These are phyloP conservation scores for Anas bahamensis DNA, from an alignment of 2,797 vertebrate genomes.

Conservation along the genomic window DNA sequence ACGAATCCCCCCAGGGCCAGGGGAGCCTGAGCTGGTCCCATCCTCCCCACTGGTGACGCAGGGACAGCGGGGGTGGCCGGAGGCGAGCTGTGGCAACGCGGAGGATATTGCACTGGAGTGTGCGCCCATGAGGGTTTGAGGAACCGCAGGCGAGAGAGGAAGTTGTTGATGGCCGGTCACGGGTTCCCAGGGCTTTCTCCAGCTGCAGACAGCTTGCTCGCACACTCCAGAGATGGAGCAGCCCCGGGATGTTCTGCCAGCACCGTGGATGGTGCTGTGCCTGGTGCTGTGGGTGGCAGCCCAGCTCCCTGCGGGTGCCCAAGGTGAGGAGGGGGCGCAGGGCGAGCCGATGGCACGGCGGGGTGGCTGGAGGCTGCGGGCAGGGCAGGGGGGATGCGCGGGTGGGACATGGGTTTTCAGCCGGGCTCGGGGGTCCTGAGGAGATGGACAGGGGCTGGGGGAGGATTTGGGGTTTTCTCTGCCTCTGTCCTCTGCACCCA, in stretches of 20 bases:
- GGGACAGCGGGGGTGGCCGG: background rate
- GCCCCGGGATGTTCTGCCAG: rapidly evolving
- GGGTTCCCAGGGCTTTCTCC: background rate
- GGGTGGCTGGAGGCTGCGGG: background rate
- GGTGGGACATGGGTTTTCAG: background rate
- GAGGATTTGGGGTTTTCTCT: background rate
- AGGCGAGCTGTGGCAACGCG: rapidly evolving
- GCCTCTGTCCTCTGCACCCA: rapidly evolving
- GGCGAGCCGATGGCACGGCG: rapidly evolving
- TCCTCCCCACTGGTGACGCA: background rate
- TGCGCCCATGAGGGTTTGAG: background rate
- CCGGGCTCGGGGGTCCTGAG: rapidly evolving
- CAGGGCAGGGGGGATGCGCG: background rate
- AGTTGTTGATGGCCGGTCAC: background rate
- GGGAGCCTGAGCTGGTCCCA: background rate
- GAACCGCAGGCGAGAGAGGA: background rate
- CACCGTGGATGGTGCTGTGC: background rate
- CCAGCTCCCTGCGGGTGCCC: rapidly evolving
- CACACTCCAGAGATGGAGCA: background rate
- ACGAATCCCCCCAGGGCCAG: background rate
- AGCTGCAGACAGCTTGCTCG: background rate
- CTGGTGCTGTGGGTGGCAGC: background rate
- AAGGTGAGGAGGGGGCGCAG: background rate
- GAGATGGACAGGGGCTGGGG: rapidly evolving
- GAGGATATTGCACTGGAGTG: background rate